phyloP scores from a whole-genome alignment of 2,888 invertebrate genomes.

The Drosophila cognata region DNA sequence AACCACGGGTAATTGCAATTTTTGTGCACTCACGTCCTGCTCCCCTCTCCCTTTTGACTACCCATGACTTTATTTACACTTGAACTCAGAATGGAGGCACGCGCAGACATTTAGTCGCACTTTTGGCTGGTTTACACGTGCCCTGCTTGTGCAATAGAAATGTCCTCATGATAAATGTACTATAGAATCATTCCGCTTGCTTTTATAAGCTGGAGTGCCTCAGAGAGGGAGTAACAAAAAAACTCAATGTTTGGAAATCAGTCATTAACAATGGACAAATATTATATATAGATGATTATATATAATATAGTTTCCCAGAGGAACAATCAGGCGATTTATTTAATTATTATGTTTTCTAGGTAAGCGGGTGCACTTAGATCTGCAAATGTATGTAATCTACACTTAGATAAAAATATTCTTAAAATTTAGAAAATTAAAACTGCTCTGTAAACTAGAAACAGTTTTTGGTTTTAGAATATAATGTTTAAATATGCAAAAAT shows the following conservation, averaged over 20 bases:
- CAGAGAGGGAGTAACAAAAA: neutral
- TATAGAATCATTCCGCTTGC: neutral
- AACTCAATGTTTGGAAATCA: neutral
- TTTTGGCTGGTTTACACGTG: constrained; percentile 21
- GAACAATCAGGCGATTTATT: neutral
- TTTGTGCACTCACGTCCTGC: constrained; percentile 55
- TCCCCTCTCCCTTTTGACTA: constrained; percentile 19
- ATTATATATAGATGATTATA: too few species aligned
- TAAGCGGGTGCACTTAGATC: neutral
- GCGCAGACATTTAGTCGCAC: constrained; percentile 19
- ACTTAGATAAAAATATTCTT: neutral
- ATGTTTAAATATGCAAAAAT: neutral
- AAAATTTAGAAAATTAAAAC: neutral
- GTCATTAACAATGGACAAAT: neutral
- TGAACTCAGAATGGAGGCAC: constrained; percentile 61
- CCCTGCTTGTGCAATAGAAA: neutral
- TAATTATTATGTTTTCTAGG: neutral
- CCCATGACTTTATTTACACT: constrained; percentile 67
- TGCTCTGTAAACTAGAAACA: neutral
- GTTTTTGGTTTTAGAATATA: neutral
- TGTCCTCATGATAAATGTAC: neutral
- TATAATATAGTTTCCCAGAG: neutral
- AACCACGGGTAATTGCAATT: constrained; percentile 60
- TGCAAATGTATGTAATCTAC: neutral
- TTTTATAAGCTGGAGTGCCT: neutral